Evolutionary conservation across 2,113 vertebrate genomes (phyloP).

Genomic region (Syrmaticus mikado): DNA sequence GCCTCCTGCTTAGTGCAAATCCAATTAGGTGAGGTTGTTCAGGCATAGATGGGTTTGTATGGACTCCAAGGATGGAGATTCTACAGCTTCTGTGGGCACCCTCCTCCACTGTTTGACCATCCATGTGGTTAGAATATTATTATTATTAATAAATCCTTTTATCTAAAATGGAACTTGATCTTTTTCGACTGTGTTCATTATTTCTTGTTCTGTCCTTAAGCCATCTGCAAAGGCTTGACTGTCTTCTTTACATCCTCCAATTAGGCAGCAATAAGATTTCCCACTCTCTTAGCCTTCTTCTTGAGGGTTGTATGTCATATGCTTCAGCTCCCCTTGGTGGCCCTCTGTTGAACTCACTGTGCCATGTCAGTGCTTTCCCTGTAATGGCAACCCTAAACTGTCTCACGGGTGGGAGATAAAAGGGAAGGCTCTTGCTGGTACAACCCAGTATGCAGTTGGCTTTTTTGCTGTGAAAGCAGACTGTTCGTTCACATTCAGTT

Average conservation of each 20-base stretch:
- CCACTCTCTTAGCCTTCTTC: background rate
- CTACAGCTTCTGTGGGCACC: background rate
- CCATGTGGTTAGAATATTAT: background rate
- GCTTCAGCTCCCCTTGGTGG: background rate
- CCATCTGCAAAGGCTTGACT: background rate
- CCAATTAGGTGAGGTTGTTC: background rate
- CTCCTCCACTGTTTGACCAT: background rate
- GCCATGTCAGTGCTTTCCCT: background rate
- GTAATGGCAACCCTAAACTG: background rate
- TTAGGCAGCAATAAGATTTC: background rate
- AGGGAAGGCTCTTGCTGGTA: background rate
- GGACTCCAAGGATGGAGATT: background rate
- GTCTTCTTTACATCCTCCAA: background rate
- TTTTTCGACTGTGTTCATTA: background rate
- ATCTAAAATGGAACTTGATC: background rate
- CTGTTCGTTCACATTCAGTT: background rate
- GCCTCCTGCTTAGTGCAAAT: background rate
- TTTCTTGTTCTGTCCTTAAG: background rate
- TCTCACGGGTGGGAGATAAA: background rate
- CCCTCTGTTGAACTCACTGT: rapidly evolving
- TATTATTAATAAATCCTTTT: background rate
- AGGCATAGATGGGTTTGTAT: background rate
- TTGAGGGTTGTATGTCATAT: background rate
- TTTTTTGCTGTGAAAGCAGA: background rate
- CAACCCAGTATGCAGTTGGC: background rate